phyloP scores from a whole-genome alignment of 2,797 vertebrate species.

The Paguma larvata region DNA sequence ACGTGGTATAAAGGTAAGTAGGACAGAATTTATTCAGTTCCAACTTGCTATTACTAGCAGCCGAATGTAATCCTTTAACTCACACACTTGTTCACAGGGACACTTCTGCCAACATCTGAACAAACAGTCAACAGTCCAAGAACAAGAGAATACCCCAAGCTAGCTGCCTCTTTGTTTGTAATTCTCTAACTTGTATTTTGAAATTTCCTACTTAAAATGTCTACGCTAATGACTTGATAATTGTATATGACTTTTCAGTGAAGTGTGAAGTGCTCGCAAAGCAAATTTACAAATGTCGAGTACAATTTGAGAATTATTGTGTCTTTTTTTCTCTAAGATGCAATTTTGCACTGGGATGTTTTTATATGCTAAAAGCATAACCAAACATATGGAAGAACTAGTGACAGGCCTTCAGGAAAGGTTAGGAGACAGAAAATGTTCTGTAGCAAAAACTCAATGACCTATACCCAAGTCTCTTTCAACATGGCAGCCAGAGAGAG shows the following conservation, averaged over 20 bases:
- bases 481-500: neutral
- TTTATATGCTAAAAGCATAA: conserved; percentile 57
- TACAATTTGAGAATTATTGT: conserved; percentile 62
- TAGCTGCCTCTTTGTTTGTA: conserved; percentile 29
- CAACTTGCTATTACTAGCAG: neutral
- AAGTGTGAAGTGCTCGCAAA: conserved; percentile 59
- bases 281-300: conserved; percentile 72
- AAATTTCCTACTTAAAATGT: conserved; percentile 69
- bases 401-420: conserved; percentile 11
- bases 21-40: neutral
- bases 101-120: conserved; percentile 13
- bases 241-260: conserved; percentile 69
- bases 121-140: neutral
- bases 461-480: neutral
- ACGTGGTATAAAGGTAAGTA: neutral
- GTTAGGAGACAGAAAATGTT: conserved; percentile 29
- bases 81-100: neutral
- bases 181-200: conserved; percentile 57
- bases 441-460: neutral
- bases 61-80: neutral
- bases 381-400: conserved; percentile 40
- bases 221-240: conserved; percentile 72
- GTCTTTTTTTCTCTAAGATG: conserved; percentile 43
- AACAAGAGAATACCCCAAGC: neutral
- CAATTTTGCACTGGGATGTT: neutral